These are phyloP conservation scores for Hafferia zeledoni DNA, from an alignment of 2,797 vertebrate genomes.

Conservation along the genomic window DNA sequence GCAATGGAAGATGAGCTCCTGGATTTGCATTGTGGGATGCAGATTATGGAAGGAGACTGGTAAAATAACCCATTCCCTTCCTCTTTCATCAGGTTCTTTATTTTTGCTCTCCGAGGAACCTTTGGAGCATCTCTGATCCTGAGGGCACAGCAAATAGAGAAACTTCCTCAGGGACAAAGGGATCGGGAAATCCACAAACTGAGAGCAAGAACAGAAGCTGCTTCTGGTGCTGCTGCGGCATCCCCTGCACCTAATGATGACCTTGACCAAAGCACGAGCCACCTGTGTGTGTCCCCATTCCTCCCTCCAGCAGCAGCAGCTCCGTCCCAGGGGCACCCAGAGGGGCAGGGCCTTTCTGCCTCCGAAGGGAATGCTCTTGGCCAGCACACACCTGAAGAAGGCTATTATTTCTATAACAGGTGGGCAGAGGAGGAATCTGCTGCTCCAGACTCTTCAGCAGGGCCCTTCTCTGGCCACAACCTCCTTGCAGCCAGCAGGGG, in stretches of 20 bases:
- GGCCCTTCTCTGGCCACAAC: background rate
- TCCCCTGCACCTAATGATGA: background rate
- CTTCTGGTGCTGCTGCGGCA: background rate
- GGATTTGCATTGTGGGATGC: background rate
- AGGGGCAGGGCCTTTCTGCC: background rate
- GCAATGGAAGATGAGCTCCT: background rate
- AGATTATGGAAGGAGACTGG: background rate
- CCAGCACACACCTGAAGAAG: background rate
- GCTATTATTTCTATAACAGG: constrained; percentile 4
- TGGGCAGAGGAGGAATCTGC: constrained; percentile 9
- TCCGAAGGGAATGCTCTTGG: background rate
- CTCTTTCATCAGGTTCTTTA: constrained; percentile 81
- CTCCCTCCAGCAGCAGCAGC: background rate
- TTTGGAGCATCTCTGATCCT: constrained; percentile 77
- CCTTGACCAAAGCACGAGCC: background rate
- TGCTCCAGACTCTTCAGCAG: background rate
- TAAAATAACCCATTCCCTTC: background rate
- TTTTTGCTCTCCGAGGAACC: constrained; percentile 85
- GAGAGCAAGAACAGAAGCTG: constrained; percentile 62
- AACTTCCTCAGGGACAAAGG: constrained; percentile 72
- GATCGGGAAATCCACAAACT: constrained; percentile 82
- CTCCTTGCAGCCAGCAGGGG: background rate
- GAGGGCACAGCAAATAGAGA: constrained; percentile 85
- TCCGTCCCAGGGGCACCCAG: background rate
- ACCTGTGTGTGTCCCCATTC: background rate